phyloP scores from a whole-genome alignment of 2,113 vertebrate species.

The Choloepus hoffmanni region DNA sequence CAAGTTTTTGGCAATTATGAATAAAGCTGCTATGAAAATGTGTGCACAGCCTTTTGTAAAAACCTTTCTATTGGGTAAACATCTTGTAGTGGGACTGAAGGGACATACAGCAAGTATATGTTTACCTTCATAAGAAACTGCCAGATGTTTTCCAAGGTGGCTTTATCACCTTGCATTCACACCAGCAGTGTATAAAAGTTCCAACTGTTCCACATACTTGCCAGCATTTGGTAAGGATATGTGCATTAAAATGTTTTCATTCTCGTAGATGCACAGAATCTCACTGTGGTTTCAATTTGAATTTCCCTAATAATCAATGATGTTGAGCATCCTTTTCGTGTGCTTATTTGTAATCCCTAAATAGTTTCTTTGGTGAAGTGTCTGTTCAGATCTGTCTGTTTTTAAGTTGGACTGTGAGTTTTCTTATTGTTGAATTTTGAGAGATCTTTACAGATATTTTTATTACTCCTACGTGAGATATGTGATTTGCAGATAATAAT shows the following conservation, averaged over 20 bases:
- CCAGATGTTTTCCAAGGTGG: background rate
- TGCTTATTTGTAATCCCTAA: background rate
- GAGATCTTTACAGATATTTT: background rate
- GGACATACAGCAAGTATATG: background rate
- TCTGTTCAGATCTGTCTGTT: background rate
- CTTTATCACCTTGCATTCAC: background rate
- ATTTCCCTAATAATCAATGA: background rate
- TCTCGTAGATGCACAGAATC: background rate
- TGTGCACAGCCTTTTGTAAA: background rate
- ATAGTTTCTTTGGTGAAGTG: background rate
- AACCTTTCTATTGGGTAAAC: background rate
- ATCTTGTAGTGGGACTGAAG: background rate
- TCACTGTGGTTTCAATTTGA: background rate
- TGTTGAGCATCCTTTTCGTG: background rate
- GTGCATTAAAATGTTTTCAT: background rate
- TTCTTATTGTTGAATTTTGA: background rate
- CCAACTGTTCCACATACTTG: background rate
- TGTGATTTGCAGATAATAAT: background rate
- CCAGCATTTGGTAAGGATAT: background rate
- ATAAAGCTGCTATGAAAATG: slow-evolving; percentile 32
- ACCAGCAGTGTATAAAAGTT: background rate
- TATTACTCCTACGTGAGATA: background rate
- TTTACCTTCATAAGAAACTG: slow-evolving; percentile 2
- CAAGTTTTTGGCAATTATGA: background rate
- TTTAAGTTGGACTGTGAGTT: background rate